Conservation (phyloP, 2,797 vertebrate species). For the Xenentodon cancila region DNA sequence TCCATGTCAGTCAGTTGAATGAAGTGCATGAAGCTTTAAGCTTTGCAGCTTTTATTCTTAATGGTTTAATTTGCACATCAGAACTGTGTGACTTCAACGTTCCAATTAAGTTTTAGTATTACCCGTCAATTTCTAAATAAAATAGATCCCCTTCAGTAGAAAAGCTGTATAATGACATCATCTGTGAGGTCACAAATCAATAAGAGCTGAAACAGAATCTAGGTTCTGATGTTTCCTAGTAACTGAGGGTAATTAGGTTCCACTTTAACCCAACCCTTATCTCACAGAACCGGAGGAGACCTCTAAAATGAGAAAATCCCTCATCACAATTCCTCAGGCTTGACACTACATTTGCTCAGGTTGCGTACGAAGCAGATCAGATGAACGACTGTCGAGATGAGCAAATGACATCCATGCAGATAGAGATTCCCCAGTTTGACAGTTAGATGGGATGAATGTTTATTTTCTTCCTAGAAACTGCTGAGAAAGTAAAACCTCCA, state of each 20-base stretch:
- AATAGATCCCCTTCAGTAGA: constrained; percentile 10
- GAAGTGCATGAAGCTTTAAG: constrained; percentile 1
- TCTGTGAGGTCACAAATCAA: not conserved
- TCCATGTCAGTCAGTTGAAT: no score
- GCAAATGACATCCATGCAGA: not conserved
- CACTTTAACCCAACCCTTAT: not conserved
- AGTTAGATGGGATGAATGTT: not conserved
- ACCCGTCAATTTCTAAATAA: constrained; percentile 13
- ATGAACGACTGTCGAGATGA: no score
- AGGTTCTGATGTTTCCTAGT: not conserved
- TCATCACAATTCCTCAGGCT: not conserved
- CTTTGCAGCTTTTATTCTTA: constrained; percentile 12
- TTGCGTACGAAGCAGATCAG: no score
- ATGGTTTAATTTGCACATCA: constrained; percentile 12
- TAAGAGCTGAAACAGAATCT: no score
- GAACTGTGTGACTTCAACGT: constrained; percentile 1
- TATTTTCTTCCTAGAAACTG: not conserved
- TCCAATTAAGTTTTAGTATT: constrained; percentile 9
- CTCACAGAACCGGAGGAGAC: not conserved
- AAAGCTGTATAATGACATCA: not conserved
- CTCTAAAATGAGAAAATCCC: no score
- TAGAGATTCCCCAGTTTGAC: not conserved
- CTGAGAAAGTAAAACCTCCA: constrained; percentile 2
- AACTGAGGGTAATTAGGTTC: not conserved
- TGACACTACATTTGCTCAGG: not conserved